A percentile compares a stretch with the other conserved stretches of the same genome.
Conservation (phyloP, 2,113 vertebrate genomes). For the Oenanthe melanoleuca region DNA sequence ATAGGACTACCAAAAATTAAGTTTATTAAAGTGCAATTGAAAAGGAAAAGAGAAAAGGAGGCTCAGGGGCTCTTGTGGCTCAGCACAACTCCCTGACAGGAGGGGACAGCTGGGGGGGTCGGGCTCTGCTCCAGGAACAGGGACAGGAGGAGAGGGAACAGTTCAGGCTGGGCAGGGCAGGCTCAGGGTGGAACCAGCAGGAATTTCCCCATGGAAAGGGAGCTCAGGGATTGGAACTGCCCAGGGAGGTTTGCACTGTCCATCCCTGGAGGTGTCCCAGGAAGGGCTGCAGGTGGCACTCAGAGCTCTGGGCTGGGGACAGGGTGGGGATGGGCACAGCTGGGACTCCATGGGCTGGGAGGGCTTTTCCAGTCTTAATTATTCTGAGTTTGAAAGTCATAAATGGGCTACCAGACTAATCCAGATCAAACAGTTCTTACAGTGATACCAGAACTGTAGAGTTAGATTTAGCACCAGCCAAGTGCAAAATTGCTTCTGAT, state of each 20-base stretch:
- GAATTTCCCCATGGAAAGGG: no score
- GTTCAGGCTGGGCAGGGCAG: no score
- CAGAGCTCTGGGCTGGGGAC: background rate
- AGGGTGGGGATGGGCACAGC: fast-evolving
- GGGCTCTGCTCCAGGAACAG: no score
- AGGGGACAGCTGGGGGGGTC: no score
- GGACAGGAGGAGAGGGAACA: no score
- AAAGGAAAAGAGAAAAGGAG: background rate
- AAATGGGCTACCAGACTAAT: background rate
- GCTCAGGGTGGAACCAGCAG: no score
- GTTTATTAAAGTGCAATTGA: background rate
- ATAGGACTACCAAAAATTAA: background rate
- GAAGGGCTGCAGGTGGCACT: background rate
- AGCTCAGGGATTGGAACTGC: no score
- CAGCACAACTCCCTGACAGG: no score
- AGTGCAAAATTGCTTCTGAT: background rate
- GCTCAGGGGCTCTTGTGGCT: no score
- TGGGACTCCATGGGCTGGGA: fast-evolving
- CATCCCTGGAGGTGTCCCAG: background rate
- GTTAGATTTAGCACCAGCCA: background rate
- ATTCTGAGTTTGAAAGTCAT: background rate
- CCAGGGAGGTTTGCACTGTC: no score
- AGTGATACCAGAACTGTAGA: background rate
- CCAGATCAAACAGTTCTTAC: background rate
- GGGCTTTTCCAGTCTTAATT: background rate